phyloP scores from a whole-genome alignment of 2,797 vertebrate species.

The Amblyraja radiata region DNA sequence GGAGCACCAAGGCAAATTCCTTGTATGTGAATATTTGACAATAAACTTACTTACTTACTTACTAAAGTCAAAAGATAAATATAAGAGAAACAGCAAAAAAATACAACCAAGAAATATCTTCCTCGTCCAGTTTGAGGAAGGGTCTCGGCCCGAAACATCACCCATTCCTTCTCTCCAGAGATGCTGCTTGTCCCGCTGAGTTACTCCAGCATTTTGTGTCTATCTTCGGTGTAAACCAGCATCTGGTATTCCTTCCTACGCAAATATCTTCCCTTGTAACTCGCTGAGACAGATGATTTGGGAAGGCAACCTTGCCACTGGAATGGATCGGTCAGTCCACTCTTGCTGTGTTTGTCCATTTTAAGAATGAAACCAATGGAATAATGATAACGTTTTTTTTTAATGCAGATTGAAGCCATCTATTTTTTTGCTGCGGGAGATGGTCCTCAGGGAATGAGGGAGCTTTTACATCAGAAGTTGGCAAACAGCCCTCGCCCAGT shows the following conservation, averaged over 20 bases:
- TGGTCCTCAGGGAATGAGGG: constrained; percentile 48
- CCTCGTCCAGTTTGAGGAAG: too few relatives aligned
- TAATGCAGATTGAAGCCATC: constrained; percentile 58
- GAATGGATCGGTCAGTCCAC: background rate
- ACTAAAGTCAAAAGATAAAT: background rate
- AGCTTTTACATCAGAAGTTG: constrained; percentile 50
- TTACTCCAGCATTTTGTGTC: too few relatives aligned
- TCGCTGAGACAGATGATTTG: background rate
- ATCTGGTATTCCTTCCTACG: too few relatives aligned
- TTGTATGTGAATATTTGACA: too few relatives aligned
- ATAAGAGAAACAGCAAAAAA: background rate
- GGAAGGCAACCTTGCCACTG: background rate
- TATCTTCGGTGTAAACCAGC: too few relatives aligned
- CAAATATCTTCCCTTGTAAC: background rate
- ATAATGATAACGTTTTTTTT: constrained; percentile 28
- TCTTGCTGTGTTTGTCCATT: background rate
- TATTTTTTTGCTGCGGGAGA: constrained; percentile 67
- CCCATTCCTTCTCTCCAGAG: too few relatives aligned
- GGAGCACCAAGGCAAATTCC: too few relatives aligned
- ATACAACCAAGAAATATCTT: background rate
- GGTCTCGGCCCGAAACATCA: too few relatives aligned
- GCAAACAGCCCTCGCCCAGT: constrained; percentile 49
- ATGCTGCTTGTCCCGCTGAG: too few relatives aligned
- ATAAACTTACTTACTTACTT: too few relatives aligned
- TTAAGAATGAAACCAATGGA: background rate